Evolutionary conservation across 2,113 vertebrate species (phyloP), one percentile per base, ranked within the genome.

Genomic region (Cricetomys ansorgei): DNA sequence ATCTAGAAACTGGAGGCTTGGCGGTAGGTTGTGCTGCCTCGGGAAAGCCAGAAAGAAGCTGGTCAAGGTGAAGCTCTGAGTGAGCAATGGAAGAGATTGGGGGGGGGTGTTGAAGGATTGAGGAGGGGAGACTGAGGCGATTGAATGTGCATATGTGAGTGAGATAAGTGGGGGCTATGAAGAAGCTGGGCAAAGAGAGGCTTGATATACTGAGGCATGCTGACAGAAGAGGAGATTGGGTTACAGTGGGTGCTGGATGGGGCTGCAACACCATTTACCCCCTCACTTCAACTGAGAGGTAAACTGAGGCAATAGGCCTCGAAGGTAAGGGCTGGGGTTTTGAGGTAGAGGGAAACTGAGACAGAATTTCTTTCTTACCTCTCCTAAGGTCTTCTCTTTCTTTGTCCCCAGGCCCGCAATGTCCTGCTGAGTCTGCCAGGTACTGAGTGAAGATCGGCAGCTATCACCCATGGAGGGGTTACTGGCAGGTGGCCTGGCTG

Each of bases 401-500:
- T 97, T 85, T 91, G 27, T 87, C 76, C 34, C 45, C 76, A 98
- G 97, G 70, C 34, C 62, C 65, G 88, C 80, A 48, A 97, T 97
- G 97, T 45, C 57, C 81, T 37, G 16, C 88, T 97, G 97, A 98
- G 64, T 93, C 92, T 57, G 57, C 79, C 89, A 11, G 6, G 94
- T 55, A 29, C 75, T 43, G 62, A 96, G 87, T 53, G 89, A 89
- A 96, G 34, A 62, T 70, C 64, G 21, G 29, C 77, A 72, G 48
- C 94, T 10, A 72, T 45, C 73, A 94, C 53, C 91, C 92, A 97
- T 98, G 97, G 97, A 98, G 90, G 97, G 94, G 19, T 67, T 95
- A 62, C 95, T 96, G 88, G 92, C 88, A 72, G 97, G 96, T 8
- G 94, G 97, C 80, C 94, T 96, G 48, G 97, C 80, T 6, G 7